A percentile compares a stretch with the other conserved stretches of the same genome.
phyloP scores from a whole-genome alignment of 2,797 vertebrate species.

The Poecilia wingei region DNA sequence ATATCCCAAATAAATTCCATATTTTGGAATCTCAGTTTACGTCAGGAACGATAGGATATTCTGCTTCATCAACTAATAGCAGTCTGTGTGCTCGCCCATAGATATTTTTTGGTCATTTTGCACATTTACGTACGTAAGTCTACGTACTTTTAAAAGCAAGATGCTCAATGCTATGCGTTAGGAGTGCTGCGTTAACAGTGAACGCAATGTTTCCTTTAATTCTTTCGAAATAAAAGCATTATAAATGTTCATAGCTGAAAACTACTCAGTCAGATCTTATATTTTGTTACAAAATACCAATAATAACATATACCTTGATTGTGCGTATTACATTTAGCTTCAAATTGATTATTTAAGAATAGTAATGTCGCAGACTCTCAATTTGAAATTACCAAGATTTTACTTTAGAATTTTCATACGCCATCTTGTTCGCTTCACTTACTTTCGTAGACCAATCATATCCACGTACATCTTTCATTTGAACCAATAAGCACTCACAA shows the following conservation, averaged over 20 bases:
- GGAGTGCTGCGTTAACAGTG: rapidly evolving
- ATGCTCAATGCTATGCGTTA: not conserved
- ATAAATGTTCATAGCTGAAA: not conserved
- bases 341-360: rapidly evolving
- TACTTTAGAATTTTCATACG: slow-evolving; percentile 16
- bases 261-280: not conserved
- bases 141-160: not conserved
- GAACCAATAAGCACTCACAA: slow-evolving; percentile 17
- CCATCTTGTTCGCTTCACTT: slow-evolving; percentile 28
- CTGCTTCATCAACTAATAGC: not conserved
- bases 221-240: slow-evolving; percentile 25
- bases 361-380: slow-evolving; percentile 6
- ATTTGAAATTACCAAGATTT: slow-evolving; percentile 28
- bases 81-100: not conserved
- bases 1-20: not conserved
- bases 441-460: slow-evolving; percentile 57
- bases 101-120: not conserved
- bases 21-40: not conserved
- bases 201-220: slow-evolving; percentile 6
- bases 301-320: not conserved
- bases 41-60: not conserved
- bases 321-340: rapidly evolving
- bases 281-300: not conserved
- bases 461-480: slow-evolving; percentile 12
- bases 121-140: not conserved